Evolutionary conservation across 2,888 invertebrate species (phyloP), one percentile per base, ranked within the genome.

Genomic region (Nomada lathburiana): DNA sequence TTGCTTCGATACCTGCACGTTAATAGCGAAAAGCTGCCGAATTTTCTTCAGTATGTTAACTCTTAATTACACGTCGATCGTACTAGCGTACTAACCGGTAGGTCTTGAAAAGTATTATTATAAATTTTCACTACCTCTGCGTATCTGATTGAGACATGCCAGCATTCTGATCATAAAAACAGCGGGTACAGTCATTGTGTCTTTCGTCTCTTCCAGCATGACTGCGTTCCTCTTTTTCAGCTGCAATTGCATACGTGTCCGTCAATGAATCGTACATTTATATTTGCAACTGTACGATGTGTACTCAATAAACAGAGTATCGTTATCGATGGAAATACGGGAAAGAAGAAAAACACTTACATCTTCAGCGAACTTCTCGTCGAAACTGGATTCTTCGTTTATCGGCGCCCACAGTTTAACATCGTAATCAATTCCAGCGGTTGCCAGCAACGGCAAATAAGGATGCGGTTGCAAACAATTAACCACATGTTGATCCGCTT

Each of bases 341-440:
- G 7, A 36, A 36, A 36, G 9, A 36, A 47, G 16, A 47, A 50
- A 2, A 42, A n/a, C 52, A 92, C 94, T 94, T 94, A 96, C 96
- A 93, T 96, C 96, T 80, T 95, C 95, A 0, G 97, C 97, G 88
- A 95, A 94, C 67, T 94, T 94, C 47, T 93, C 94, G 92, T 97
- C 96, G 91, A 97, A 97, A 65, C 91, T 94, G 0, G 95, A 93
- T 75, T 96, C 95, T 29, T 95, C 94, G 64, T 95, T 94, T n/a
- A 95, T 93, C 0, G 98, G 98, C 1, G 96, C 95, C 97, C 97
- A 98, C 1, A 98, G 93, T 94, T 98, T 98, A 42, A 98, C 95
- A 92, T 98, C 97, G 92, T 98, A 97, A 92, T 98, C 98, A 82
- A 98, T 98, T n/a, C 98, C 98, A 83, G 97, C 97, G 16, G 97